These are phyloP conservation scores for Pterostichus niger DNA, from an alignment of 2,888 invertebrate genomes.

Conservation along the genomic window DNA sequence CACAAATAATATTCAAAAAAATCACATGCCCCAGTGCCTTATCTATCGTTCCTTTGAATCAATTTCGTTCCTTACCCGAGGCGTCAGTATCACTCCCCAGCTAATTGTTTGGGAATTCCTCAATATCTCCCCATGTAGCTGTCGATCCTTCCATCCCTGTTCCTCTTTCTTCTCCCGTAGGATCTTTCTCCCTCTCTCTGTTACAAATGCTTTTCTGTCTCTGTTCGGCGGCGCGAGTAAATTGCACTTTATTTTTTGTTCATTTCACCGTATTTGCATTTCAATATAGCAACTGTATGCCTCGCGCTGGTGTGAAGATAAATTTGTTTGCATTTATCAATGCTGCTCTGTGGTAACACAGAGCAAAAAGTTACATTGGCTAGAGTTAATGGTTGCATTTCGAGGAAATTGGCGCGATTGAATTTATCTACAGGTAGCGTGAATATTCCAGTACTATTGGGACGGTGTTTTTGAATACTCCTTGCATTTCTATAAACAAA, in stretches of 20 bases:
- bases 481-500: too few relatives aligned
- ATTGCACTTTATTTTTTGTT: slow-evolving; percentile 69
- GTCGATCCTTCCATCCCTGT: slow-evolving; percentile 20
- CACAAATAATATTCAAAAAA: too few relatives aligned
- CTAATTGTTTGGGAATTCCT: slow-evolving; percentile 56
- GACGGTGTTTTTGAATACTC: background rate
- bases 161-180: background rate
- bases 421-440: slow-evolving; percentile 16
- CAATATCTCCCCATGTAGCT: slow-evolving; percentile 13
- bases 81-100: slow-evolving; percentile 17
- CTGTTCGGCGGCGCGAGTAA: slow-evolving; percentile 68
- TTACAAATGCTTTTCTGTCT: slow-evolving; percentile 67
- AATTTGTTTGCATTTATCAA: slow-evolving; percentile 70
- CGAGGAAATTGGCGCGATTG: slow-evolving; percentile 32
- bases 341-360: slow-evolving; percentile 66
- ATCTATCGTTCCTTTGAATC: slow-evolving; percentile 10
- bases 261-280: slow-evolving; percentile 69
- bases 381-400: slow-evolving; percentile 30
- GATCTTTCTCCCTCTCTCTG: slow-evolving; percentile 48
- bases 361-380: slow-evolving; percentile 69
- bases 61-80: background rate
- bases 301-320: slow-evolving; percentile 68
- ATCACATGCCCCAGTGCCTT: background rate
- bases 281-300: slow-evolving; percentile 68
- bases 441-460: background rate